Evolutionary conservation across 2,113 vertebrate genomes (phyloP), one percentile per base, ranked within the genome.

Genomic region (Rhinolophus ferrumequinum): DNA sequence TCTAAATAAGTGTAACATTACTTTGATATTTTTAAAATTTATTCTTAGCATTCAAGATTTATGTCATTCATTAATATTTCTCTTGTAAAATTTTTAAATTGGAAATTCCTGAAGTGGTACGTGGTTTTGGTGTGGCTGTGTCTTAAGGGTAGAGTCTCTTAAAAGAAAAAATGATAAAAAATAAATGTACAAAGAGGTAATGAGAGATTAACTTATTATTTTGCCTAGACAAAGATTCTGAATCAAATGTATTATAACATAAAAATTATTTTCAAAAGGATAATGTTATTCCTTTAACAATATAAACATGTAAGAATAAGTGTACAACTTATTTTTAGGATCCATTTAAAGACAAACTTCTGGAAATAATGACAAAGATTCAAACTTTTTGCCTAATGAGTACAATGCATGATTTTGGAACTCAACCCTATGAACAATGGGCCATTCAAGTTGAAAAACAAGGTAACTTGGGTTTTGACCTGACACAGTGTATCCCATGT

Each of bases 341-440:
- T 98, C 99, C 99, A 19, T 99, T 99, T 98, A 99, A 99, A 97
- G 98, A 99, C 66, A 99, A 98, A 81, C 99, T 99, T 82, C 98
- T 99, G 95, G 98, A 98, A 81, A 99, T 99, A 94, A 99, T 99
- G 99, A 98, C 97, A 84, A 97, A 96, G 56, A 99, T 99, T 96
- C 99, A 99, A 50, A 64, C 56, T 1, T 99, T 99, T 86, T 99
- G 99, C 35, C 93, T 98, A 21, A 97, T 99, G 66, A 96, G 73
- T 97, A 98, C 99, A 69, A 98, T 96, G 73, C 98, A 98, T 92
- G 99, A 99, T 58, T 99, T 99, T 94, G 99, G 99, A 97, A 99
- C 99, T 80, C 99, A 99, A 96, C 98, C 97, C 8, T 99, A 99
- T 80, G 99, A 99, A 92, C 99, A 99, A 90, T 99, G 99, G 99